A percentile compares a stretch with the other conserved stretches of the same genome.
phyloP scores from a whole-genome alignment of 2,888 invertebrate genomes.

The Hemicrepidius hirtus region DNA sequence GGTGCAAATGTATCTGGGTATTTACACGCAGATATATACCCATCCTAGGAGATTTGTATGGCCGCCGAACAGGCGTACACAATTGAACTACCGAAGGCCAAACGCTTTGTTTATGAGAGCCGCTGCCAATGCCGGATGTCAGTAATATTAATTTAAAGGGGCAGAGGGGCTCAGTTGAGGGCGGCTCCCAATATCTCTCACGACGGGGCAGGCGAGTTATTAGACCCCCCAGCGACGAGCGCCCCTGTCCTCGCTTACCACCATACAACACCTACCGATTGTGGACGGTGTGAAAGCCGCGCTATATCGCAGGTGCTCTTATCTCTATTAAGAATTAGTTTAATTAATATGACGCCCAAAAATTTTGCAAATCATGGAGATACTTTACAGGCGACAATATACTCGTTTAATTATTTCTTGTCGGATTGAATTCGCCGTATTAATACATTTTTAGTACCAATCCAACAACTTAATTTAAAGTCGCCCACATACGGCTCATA shows the following conservation, averaged over 20 bases:
- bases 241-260: constrained; percentile 51
- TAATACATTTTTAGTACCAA: constrained; percentile 3
- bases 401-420: constrained; percentile 7
- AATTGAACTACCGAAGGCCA: constrained; percentile 40
- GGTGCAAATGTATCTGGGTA: constrained; percentile 29
- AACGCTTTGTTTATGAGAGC: constrained; percentile 41
- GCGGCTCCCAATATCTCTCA: constrained; percentile 61
- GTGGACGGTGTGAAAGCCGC: constrained; percentile 47
- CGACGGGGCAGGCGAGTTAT: constrained; percentile 62
- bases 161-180: constrained; percentile 53
- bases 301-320: constrained; percentile 54
- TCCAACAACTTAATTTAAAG: constrained; percentile 33
- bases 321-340: constrained; percentile 55
- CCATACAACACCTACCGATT: constrained; percentile 56
- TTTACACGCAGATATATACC: constrained; percentile 22
- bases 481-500: constrained; percentile 29
- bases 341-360: constrained; percentile 51
- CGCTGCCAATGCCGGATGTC: constrained; percentile 42
- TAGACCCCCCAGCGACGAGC: constrained; percentile 59
- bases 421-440: not conserved
- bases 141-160: constrained; percentile 60
- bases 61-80: constrained; percentile 34
- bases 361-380: constrained; percentile 28
- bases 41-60: constrained; percentile 32
- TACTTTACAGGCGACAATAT: not conserved